A percentile compares a stretch with the other conserved stretches of the same genome.
Conservation (phyloP, 2,113 vertebrate genomes). For the Bos indicus region DNA sequence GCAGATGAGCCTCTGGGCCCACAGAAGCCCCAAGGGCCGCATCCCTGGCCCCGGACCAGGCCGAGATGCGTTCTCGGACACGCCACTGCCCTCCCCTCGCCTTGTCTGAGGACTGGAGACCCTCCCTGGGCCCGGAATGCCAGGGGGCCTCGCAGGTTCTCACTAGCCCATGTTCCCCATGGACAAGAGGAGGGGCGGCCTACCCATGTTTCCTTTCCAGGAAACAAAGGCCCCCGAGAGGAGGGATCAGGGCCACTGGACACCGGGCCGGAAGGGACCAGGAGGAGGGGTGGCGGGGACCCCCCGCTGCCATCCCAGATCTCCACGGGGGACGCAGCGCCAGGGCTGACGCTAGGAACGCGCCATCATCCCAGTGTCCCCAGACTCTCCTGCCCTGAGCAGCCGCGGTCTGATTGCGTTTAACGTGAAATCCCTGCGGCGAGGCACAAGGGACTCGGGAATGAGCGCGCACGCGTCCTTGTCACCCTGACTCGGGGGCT, state of each 20-base stretch:
- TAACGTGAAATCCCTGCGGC: background rate
- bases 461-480: accelerated
- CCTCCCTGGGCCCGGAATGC: background rate
- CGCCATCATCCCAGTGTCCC: background rate
- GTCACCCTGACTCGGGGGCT: accelerated
- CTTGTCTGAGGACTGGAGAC: background rate
- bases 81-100: background rate
- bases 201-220: background rate
- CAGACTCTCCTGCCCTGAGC: background rate
- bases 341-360: background rate
- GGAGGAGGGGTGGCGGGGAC: background rate
- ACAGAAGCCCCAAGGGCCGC: background rate
- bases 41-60: too few species aligned
- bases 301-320: background rate
- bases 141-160: too few species aligned
- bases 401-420: background rate
- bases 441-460: background rate
- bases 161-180: background rate
- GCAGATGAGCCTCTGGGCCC: background rate
- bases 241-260: background rate
- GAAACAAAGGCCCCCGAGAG: background rate
- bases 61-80: background rate
- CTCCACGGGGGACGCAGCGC: background rate
- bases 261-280: background rate
- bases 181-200: accelerated